Percentiles rank a stretch among this genome's conserved stretches.
These are phyloP conservation scores for Papilio gigon DNA, from an alignment of 2,888 invertebrate species.

Conservation along the genomic window DNA sequence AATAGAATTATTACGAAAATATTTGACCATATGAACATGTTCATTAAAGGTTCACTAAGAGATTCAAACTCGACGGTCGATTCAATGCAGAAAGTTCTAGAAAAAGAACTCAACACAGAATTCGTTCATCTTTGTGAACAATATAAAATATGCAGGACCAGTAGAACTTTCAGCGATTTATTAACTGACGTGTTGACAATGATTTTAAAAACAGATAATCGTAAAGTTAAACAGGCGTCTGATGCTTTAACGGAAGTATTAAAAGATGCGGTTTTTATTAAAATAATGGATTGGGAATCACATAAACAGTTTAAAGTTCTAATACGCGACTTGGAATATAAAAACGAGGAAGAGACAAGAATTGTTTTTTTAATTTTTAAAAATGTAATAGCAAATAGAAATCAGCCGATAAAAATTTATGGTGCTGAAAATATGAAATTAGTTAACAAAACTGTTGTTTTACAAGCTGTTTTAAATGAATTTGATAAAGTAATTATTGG, in stretches of 20 bases:
- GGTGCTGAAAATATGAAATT: conserved; percentile 41
- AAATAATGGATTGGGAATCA: conserved; percentile 44
- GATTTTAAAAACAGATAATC: conserved; percentile 48
- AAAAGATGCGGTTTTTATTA: conserved; percentile 47
- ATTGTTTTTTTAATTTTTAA: conserved; percentile 46
- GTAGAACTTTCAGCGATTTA: conserved; percentile 50
- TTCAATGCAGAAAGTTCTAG: conserved; percentile 50
- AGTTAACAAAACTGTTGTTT: conserved; percentile 50
- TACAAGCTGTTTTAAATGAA: conserved; percentile 54
- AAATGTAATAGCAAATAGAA: conserved; percentile 49
- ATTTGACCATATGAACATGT: conserved; percentile 47
- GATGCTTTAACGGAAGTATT: conserved; percentile 56
- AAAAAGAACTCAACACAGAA: conserved; percentile 50
- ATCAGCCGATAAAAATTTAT: conserved; percentile 49
- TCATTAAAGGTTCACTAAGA: conserved; percentile 23
- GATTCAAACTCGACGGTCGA: conserved; percentile 31
- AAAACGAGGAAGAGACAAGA: conserved; percentile 38
- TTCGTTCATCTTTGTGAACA: conserved; percentile 53
- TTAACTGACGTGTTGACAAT: conserved; percentile 48
- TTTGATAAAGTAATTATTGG: conserved; percentile 35
- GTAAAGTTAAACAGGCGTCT: conserved; percentile 48
- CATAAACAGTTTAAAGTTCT: conserved; percentile 42
- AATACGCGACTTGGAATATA: conserved; percentile 42
- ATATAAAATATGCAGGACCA: conserved; percentile 54
- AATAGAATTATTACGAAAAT: conserved; percentile 55